Conservation (phyloP, 2,113 vertebrate species). For the Benitochromis conjunctus region DNA sequence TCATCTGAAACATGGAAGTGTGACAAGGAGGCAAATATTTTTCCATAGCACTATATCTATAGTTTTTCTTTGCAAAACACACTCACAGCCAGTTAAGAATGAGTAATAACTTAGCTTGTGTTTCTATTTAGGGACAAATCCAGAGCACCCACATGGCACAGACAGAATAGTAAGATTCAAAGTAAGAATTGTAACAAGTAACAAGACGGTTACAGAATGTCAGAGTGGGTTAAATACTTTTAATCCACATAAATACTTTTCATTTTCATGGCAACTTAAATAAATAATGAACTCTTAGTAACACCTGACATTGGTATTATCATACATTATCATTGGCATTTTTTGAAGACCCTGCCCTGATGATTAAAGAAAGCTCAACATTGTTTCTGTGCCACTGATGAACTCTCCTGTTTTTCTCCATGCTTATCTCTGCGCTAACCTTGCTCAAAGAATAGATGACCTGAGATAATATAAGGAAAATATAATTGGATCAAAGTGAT, state of each 20-base stretch:
- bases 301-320: conserved; percentile 32
- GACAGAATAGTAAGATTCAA: neutral
- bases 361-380: conserved; percentile 30
- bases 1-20: neutral
- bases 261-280: neutral
- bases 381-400: conserved; percentile 41
- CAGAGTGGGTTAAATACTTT: neutral
- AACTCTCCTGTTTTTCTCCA: conserved; percentile 7
- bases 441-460: conserved; percentile 65
- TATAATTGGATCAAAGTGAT: conserved; percentile 69
- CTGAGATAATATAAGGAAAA: conserved; percentile 66
- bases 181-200: neutral
- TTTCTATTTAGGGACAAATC: neutral
- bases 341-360: conserved; percentile 5
- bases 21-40: neutral
- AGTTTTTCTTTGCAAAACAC: neutral
- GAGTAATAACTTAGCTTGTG: accelerated
- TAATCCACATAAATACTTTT: neutral
- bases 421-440: conserved; percentile 61
- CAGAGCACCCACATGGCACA: neutral
- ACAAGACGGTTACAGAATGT: neutral
- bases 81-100: neutral
- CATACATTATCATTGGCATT: neutral
- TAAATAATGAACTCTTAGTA: neutral
- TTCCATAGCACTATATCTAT: neutral